Conservation (phyloP, 2,888 invertebrate species). For the Panzeria rudis region DNA sequence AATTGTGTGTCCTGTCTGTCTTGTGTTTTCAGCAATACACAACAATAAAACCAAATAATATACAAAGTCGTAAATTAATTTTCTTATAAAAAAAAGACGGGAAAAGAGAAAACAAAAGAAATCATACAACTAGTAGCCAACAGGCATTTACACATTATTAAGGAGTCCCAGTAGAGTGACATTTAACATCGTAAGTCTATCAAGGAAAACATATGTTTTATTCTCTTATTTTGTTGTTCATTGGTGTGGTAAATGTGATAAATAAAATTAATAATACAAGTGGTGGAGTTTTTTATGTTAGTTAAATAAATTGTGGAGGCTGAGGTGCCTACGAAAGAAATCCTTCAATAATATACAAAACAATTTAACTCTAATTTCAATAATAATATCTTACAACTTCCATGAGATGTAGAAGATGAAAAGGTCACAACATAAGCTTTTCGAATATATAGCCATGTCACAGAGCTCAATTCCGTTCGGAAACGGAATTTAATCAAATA, state of each 20-base stretch:
- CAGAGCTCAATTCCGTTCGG: too few relatives aligned
- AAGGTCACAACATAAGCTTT: too few relatives aligned
- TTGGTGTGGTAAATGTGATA: constrained; percentile 47
- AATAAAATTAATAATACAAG: not conserved
- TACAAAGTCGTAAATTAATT: constrained; percentile 8
- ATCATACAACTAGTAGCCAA: constrained; percentile 17
- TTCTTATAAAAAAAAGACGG: not conserved
- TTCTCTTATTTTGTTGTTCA: not conserved
- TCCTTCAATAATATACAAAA: too few relatives aligned
- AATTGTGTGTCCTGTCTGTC: not conserved
- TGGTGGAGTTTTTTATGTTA: not conserved
- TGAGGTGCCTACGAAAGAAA: too few relatives aligned
- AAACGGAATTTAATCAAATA: too few relatives aligned
- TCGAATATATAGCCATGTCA: too few relatives aligned
- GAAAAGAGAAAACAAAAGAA: not conserved
- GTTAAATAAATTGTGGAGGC: not conserved
- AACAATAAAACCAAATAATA: not conserved
- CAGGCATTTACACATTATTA: constrained; percentile 66
- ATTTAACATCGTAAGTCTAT: constrained; percentile 53
- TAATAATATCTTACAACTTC: too few relatives aligned
- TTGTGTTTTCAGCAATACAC: not conserved
- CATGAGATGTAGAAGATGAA: too few relatives aligned
- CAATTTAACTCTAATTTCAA: too few relatives aligned
- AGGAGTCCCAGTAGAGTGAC: constrained; percentile 57
- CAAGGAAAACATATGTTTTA: constrained; percentile 40